Percentiles rank a stretch among this genome's conserved stretches.
phyloP scores from a whole-genome alignment of 2,113 vertebrate genomes.

The Vulpes lagopus region DNA sequence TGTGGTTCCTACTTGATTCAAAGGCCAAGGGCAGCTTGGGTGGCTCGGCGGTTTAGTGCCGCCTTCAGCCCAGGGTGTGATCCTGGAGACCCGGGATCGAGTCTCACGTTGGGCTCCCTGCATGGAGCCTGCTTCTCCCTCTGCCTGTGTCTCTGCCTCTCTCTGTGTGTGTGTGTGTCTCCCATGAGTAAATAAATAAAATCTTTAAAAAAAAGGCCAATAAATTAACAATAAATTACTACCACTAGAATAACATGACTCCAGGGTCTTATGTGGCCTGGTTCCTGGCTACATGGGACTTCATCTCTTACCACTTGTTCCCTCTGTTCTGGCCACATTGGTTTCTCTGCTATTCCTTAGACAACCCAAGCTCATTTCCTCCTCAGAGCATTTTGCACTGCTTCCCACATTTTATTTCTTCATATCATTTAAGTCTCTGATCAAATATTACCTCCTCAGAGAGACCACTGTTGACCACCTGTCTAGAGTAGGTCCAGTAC shows the following conservation, averaged over 20 bases:
- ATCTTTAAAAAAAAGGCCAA: neutral
- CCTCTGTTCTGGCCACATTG: neutral
- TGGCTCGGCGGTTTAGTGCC: too few relatives aligned
- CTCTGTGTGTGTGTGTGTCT: too few relatives aligned
- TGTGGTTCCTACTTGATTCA: neutral
- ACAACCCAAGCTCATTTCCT: neutral
- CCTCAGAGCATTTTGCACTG: neutral
- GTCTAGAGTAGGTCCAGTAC: neutral
- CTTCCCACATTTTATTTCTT: neutral
- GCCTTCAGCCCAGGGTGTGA: too few relatives aligned
- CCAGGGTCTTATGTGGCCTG: accelerated
- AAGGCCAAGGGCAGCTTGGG: neutral
- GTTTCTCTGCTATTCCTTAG: neutral
- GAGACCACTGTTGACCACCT: neutral
- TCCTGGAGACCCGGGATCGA: too few relatives aligned
- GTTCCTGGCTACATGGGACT: neutral
- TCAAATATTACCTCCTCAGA: neutral
- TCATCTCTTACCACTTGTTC: neutral
- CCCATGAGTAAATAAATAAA: too few relatives aligned
- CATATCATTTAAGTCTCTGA: neutral
- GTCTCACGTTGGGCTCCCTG: too few relatives aligned
- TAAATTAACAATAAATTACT: neutral
- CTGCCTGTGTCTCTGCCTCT: too few relatives aligned
- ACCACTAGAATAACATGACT: neutral
- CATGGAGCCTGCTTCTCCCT: too few relatives aligned